Percentiles rank a stretch among this genome's conserved stretches.
These are phyloP conservation scores for Thaumetopoea pityocampa DNA, from an alignment of 1,140 invertebrate genomes.

Conservation along the genomic window DNA sequence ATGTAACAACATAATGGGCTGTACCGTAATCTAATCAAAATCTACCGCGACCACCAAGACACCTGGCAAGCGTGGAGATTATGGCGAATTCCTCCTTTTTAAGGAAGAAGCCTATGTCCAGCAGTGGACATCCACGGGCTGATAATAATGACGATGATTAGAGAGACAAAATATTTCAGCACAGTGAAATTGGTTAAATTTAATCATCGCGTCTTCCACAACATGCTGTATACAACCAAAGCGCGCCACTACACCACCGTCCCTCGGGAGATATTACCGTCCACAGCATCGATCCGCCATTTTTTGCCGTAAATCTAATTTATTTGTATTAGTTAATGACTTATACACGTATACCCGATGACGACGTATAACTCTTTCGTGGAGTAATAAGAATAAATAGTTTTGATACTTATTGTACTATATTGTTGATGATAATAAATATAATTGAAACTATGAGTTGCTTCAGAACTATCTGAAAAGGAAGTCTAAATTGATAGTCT, in stretches of 20 bases:
- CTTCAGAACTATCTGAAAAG: too few relatives aligned
- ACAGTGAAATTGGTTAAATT: too few relatives aligned
- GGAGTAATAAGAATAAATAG: conserved; percentile 8
- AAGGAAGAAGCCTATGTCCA: too few relatives aligned
- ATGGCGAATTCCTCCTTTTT: too few relatives aligned
- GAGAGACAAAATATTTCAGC: conserved; percentile 3
- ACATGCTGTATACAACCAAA: conserved; percentile 34
- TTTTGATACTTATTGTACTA: conserved; percentile 39
- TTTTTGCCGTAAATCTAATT: conserved; percentile 74
- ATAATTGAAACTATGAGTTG: too few relatives aligned
- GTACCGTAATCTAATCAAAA: background rate
- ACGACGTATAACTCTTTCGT: conserved; percentile 59
- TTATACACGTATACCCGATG: conserved; percentile 50
- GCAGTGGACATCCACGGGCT: too few relatives aligned
- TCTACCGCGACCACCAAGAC: background rate
- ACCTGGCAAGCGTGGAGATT: too few relatives aligned
- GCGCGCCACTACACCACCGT: conserved; percentile 30
- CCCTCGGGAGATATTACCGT: conserved; percentile 58
- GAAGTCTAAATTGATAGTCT: background rate
- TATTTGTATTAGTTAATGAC: conserved; percentile 76
- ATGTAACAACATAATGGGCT: too few relatives aligned
- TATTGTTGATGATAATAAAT: too few relatives aligned
- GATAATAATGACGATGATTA: too few relatives aligned
- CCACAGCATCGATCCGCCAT: conserved; percentile 41
- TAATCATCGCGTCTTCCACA: too few relatives aligned